These are phyloP conservation scores for Melitaea cinxia DNA, from an alignment of 1,140 invertebrate species.

Conservation along the genomic window DNA sequence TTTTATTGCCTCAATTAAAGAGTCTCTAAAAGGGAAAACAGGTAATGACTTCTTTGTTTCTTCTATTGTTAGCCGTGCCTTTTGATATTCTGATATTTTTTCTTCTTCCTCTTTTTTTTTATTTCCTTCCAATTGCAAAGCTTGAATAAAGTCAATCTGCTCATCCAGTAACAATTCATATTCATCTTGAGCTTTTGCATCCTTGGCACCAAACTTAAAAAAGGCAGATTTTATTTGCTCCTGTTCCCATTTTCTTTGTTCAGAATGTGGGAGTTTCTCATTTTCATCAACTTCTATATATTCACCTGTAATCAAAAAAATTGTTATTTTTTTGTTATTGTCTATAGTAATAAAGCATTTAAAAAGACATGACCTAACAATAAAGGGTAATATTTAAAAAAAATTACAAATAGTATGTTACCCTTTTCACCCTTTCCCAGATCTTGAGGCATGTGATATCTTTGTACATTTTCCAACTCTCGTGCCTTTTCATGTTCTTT, in stretches of 20 bases:
- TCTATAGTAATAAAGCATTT: background rate
- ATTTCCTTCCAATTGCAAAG: conserved; percentile 94
- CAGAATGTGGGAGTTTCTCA: conserved; percentile 93
- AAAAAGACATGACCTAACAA: too few relatives aligned
- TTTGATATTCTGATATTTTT: conserved; percentile 85
- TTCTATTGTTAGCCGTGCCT: conserved; percentile 91
- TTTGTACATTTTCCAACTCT: conserved; percentile 94
- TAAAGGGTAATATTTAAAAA: background rate
- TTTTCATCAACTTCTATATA: conserved; percentile 95
- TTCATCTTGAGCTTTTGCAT: conserved; percentile 89
- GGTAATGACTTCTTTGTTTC: conserved; percentile 97
- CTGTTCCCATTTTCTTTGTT: conserved; percentile 99
- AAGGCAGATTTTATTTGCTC: conserved; percentile 97
- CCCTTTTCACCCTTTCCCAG: conserved; percentile 86
- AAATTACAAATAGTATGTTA: conserved; percentile 34
- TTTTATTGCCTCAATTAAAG: conserved; percentile 93
- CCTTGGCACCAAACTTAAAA: conserved; percentile 96
- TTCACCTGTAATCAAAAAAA: conserved; percentile 76
- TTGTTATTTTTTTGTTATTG: background rate
- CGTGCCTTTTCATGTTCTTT: conserved; percentile 97
- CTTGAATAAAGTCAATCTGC: conserved; percentile 98
- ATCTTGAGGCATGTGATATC: conserved; percentile 96
- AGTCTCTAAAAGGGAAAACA: conserved; percentile 95
- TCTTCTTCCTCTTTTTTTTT: conserved; percentile 84
- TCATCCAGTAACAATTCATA: conserved; percentile 97